Conservation (phyloP, 2,113 vertebrate genomes). For the Todiramphus saurophagus region DNA sequence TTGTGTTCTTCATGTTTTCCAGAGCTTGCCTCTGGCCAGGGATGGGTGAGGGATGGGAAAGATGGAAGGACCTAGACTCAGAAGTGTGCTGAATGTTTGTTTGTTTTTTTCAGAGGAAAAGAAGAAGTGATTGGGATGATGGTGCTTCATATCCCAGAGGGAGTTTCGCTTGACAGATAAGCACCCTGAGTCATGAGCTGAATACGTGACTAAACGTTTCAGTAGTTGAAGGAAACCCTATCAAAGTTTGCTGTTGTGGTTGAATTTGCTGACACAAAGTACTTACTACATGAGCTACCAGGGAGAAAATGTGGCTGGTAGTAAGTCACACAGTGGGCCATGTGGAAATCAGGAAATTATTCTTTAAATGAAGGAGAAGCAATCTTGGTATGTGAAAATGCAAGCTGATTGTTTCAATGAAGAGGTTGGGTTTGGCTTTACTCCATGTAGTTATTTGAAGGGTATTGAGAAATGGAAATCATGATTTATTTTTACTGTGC, state of each 20-base stretch:
- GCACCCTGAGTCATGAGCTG: slow-evolving; percentile 37
- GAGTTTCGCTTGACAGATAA: slow-evolving; percentile 46
- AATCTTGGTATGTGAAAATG: slow-evolving; percentile 8
- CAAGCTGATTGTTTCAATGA: slow-evolving; percentile 13
- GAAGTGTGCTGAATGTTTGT: slow-evolving; percentile 29
- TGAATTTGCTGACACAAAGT: slow-evolving; percentile 62
- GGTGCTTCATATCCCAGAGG: slow-evolving; percentile 35
- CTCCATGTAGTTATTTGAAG: slow-evolving; percentile 45
- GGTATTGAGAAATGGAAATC: slow-evolving; percentile 58
- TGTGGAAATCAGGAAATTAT: neutral
- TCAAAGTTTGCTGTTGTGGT: slow-evolving; percentile 20
- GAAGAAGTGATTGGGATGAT: slow-evolving; percentile 36
- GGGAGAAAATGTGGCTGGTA: neutral
- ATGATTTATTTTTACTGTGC: slow-evolving; percentile 49
- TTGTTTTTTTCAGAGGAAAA: slow-evolving; percentile 39
- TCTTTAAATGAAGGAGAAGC: neutral
- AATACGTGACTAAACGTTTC: slow-evolving; percentile 49
- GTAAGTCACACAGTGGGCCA: neutral
- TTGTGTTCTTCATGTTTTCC: neutral
- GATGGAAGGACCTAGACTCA: neutral
- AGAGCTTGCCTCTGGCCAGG: slow-evolving; percentile 25
- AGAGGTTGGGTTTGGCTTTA: slow-evolving; percentile 42
- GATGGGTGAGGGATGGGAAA: slow-evolving; percentile 20
- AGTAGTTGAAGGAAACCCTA: slow-evolving; percentile 18
- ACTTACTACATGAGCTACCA: slow-evolving; percentile 45